Evolutionary conservation across 2,888 invertebrate species (phyloP).

Genomic region (Atethmia centrago): DNA sequence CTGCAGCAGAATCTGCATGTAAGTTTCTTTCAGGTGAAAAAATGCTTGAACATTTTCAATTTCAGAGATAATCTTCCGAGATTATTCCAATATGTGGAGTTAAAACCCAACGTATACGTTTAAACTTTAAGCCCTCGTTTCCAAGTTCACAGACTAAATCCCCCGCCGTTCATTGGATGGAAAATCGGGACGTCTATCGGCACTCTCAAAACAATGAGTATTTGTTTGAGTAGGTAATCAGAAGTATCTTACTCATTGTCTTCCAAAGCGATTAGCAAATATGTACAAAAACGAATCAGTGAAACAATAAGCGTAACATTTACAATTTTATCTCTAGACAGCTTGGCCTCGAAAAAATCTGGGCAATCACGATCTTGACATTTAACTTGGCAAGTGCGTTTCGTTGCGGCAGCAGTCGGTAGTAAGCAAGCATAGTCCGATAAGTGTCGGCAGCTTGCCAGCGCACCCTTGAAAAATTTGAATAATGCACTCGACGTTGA

Average conservation of each 20-base stretch:
- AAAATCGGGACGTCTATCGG: slow-evolving; percentile 6
- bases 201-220: background rate
- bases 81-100: slow-evolving; percentile 43
- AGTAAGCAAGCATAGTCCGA: slow-evolving; percentile 54
- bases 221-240: slow-evolving; percentile 3
- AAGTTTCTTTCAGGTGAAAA: slow-evolving; percentile 26
- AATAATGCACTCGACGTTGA: slow-evolving; percentile 57
- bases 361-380: slow-evolving; percentile 71
- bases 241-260: background rate
- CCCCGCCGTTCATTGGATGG: slow-evolving; percentile 2
- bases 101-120: slow-evolving; percentile 27
- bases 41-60: slow-evolving; percentile 40
- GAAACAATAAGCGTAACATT: slow-evolving; percentile 38
- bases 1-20: slow-evolving; percentile 33
- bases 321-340: slow-evolving; percentile 39
- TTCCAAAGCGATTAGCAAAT: slow-evolving; percentile 9
- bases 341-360: slow-evolving; percentile 54
- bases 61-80: slow-evolving; percentile 32
- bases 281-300: slow-evolving; percentile 3
- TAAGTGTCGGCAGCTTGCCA: slow-evolving; percentile 59
- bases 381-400: slow-evolving; percentile 70
- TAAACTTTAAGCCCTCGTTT: slow-evolving; percentile 32
- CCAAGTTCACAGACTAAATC: slow-evolving; percentile 23
- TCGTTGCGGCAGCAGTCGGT: slow-evolving; percentile 58
- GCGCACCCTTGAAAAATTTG: slow-evolving; percentile 63